phyloP scores from a whole-genome alignment of 2,797 vertebrate species.

The Sylvilagus floridanus region DNA sequence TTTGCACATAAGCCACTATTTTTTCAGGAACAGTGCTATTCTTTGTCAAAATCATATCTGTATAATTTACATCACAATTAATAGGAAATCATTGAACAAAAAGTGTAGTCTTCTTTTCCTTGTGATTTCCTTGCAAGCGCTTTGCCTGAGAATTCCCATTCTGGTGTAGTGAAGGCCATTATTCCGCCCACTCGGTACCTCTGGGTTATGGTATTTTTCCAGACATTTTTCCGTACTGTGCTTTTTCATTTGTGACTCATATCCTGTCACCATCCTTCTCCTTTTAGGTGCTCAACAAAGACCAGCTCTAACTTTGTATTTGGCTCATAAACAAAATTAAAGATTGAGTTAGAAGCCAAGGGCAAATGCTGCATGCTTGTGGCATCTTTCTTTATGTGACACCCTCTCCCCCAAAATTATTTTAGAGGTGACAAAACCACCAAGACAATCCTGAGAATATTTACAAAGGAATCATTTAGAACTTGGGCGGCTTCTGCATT shows the following conservation, averaged over 20 bases:
- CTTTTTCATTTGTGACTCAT: slow-evolving; percentile 40
- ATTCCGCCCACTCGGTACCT: slow-evolving; percentile 51
- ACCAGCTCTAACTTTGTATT: slow-evolving; percentile 11
- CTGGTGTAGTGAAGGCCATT: slow-evolving; percentile 20
- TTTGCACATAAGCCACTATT: slow-evolving; percentile 67
- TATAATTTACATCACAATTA: slow-evolving; percentile 83
- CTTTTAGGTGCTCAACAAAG: slow-evolving; percentile 34
- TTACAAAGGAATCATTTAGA: slow-evolving; percentile 37
- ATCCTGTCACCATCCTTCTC: not conserved
- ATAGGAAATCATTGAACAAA: slow-evolving; percentile 76
- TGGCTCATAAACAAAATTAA: slow-evolving; percentile 41
- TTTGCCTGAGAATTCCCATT: slow-evolving; percentile 58
- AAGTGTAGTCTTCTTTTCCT: slow-evolving; percentile 65
- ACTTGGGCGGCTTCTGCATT: not conserved
- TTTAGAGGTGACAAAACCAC: slow-evolving; percentile 54
- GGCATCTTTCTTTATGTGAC: not conserved
- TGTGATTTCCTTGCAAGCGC: slow-evolving; percentile 58
- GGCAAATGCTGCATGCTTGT: not conserved
- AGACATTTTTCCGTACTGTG: slow-evolving; percentile 33
- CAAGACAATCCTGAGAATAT: slow-evolving; percentile 17
- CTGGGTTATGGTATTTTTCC: slow-evolving; percentile 46
- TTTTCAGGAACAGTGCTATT: slow-evolving; percentile 71
- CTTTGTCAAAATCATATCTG: slow-evolving; percentile 76
- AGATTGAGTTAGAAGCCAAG: slow-evolving; percentile 34
- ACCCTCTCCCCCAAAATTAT: not conserved